Evolutionary conservation across 2,888 invertebrate species (phyloP).

Genomic region (Rhagonycha lutea): DNA sequence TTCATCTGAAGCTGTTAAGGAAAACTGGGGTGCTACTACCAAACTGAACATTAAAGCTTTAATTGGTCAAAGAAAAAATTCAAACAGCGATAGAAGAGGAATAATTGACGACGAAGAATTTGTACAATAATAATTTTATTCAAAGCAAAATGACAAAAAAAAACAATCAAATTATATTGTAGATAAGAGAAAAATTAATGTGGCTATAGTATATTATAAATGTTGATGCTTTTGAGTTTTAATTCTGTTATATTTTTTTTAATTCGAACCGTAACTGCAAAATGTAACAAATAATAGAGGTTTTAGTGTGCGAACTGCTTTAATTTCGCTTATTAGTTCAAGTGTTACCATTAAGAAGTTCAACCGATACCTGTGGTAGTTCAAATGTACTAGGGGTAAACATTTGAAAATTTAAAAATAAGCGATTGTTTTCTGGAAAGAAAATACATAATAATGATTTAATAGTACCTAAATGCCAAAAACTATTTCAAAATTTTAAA

Average conservation of each 20-base stretch:
- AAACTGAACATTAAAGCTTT: constrained; percentile 50
- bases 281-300: background rate
- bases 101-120: constrained; percentile 51
- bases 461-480: too few species aligned
- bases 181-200: background rate
- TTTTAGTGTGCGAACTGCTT: background rate
- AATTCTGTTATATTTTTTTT: background rate
- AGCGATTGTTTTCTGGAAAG: background rate
- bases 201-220: background rate
- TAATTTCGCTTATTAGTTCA: background rate
- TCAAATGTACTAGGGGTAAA: background rate
- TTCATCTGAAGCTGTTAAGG: constrained; percentile 64
- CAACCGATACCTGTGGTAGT: background rate
- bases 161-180: background rate
- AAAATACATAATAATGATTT: too few species aligned
- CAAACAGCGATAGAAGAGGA: constrained; percentile 51
- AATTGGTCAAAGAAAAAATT: constrained; percentile 48
- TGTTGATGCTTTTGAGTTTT: background rate
- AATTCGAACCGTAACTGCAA: background rate
- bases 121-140: constrained; percentile 16
- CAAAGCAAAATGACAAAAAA: background rate
- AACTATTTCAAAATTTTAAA: too few species aligned
- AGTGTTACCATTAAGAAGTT: background rate
- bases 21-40: constrained; percentile 64
- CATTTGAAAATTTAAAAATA: background rate